Conservation (phyloP, 2,888 invertebrate species). For the Leptopilina myrica region DNA sequence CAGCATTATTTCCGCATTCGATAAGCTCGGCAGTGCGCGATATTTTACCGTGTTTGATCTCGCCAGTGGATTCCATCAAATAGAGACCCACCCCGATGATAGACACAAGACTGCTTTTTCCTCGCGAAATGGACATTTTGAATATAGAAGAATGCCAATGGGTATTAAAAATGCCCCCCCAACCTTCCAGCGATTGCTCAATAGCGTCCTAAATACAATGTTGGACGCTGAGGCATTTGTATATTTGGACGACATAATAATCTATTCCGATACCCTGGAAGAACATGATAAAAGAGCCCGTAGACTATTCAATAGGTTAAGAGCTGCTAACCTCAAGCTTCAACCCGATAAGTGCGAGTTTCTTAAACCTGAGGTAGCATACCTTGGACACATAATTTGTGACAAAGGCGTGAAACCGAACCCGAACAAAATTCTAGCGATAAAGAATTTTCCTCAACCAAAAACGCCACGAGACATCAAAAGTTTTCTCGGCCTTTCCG, state of each 20-base stretch:
- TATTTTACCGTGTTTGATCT: too few relatives aligned
- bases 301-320: neutral
- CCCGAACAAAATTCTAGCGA: neutral
- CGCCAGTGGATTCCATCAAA: too few relatives aligned
- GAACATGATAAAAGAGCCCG: neutral
- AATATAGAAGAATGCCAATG: neutral
- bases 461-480: neutral
- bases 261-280: neutral
- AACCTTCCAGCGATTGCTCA: too few relatives aligned
- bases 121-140: too few relatives aligned
- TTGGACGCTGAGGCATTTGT: neutral
- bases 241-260: neutral
- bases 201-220: too few relatives aligned
- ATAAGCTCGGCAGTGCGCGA: neutral
- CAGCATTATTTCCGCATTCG: neutral
- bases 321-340: neutral
- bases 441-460: neutral
- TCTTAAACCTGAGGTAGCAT: neutral
- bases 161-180: neutral
- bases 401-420: neutral
- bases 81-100: too few relatives aligned
- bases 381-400: neutral
- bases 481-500: neutral
- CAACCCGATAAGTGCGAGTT: neutral
- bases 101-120: too few relatives aligned